Percentiles rank a stretch among this genome's conserved stretches.
phyloP scores from a whole-genome alignment of 2,888 invertebrate species.

The Andrena camellia region DNA sequence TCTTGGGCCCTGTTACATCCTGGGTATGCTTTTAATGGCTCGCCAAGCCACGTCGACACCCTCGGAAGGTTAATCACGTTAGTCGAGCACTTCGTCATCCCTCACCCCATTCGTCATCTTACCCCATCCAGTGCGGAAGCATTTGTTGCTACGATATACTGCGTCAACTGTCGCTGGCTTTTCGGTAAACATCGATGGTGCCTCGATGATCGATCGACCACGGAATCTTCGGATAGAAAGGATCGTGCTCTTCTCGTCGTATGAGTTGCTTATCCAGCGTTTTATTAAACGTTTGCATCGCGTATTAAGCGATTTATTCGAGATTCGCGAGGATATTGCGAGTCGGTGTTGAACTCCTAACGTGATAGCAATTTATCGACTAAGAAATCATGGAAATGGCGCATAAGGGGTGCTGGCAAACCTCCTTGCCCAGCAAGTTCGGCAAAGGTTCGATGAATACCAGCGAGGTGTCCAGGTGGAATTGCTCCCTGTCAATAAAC shows the following conservation, averaged over 20 bases:
- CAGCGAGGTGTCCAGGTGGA: slow-evolving; percentile 11
- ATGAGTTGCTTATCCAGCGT: too few species aligned
- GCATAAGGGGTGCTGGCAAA: neutral
- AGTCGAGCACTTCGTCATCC: slow-evolving; percentile 67
- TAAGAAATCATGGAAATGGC: neutral
- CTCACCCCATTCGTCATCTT: slow-evolving; percentile 53
- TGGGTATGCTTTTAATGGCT: slow-evolving; percentile 52
- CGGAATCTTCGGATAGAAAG: neutral
- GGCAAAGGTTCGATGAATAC: slow-evolving; percentile 23
- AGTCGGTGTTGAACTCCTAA: too few species aligned
- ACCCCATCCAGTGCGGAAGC: slow-evolving; percentile 29
- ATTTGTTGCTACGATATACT: slow-evolving; percentile 11
- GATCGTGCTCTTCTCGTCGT: neutral
- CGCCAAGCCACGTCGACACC: slow-evolving; percentile 40
- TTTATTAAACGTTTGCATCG: too few species aligned
- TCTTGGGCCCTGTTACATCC: slow-evolving; percentile 56
- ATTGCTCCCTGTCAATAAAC: slow-evolving; percentile 35
- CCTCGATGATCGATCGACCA: neutral
- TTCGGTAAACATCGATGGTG: slow-evolving; percentile 7
- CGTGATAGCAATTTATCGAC: too few species aligned
- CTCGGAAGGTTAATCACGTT: slow-evolving; percentile 65
- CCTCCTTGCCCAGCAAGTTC: neutral
- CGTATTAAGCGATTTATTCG: too few species aligned
- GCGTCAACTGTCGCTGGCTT: neutral
- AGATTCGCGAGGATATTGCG: too few species aligned